phyloP scores from a whole-genome alignment of 2,888 invertebrate genomes.

The Sacculina carcini region DNA sequence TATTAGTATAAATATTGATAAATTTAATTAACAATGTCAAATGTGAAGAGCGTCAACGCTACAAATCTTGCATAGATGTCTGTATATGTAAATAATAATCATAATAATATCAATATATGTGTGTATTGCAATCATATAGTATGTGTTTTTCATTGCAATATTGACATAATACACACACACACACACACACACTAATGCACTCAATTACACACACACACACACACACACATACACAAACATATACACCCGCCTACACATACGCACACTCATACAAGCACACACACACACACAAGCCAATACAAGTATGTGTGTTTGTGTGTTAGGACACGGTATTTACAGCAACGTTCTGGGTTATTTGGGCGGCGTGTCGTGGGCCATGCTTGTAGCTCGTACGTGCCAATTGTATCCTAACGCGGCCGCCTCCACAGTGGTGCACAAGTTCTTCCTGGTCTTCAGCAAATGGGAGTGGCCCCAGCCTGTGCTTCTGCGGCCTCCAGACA shows the following conservation, averaged over 20 bases:
- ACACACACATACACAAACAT: not conserved
- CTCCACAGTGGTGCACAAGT: conserved; percentile 83
- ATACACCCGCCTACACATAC: too few relatives aligned
- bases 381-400: conserved; percentile 93
- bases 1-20: too few relatives aligned
- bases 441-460: conserved; percentile 89
- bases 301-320: too few relatives aligned
- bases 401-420: conserved; percentile 90
- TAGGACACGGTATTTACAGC: conserved; percentile 88
- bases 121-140: too few relatives aligned
- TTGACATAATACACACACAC: conserved; percentile 79
- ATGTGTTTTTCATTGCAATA: conserved; percentile 80
- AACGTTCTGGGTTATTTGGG: conserved; percentile 93
- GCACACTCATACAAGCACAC: too few relatives aligned
- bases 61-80: too few relatives aligned
- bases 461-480: conserved; percentile 99
- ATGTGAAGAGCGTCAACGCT: too few relatives aligned
- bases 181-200: not conserved
- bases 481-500: conserved; percentile 67
- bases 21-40: too few relatives aligned
- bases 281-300: too few relatives aligned
- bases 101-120: too few relatives aligned
- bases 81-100: too few relatives aligned
- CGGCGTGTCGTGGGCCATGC: conserved; percentile 98
- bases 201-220: not conserved